Evolutionary conservation across 2,797 vertebrate species (phyloP).

Genomic region (Sitta carolinensis): DNA sequence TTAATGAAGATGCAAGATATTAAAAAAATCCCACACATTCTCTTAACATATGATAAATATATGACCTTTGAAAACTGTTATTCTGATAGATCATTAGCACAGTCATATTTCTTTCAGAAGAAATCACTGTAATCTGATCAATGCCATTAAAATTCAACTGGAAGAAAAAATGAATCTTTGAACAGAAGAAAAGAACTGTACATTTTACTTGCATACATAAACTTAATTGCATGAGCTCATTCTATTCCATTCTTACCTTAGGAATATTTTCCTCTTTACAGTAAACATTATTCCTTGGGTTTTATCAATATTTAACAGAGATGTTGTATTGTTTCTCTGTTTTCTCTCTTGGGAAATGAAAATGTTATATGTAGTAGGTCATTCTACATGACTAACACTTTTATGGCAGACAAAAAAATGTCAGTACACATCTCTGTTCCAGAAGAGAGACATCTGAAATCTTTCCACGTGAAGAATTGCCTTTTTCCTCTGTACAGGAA

Average conservation of each 20-base stretch:
- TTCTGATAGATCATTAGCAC: background rate
- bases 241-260: background rate
- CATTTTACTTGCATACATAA: background rate
- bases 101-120: background rate
- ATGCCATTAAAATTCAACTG: background rate
- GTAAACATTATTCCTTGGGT: background rate
- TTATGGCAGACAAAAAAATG: background rate
- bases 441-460: background rate
- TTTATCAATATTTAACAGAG: conserved; percentile 18
- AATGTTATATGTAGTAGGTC: background rate
- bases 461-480: background rate
- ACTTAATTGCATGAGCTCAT: background rate
- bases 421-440: background rate
- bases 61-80: background rate
- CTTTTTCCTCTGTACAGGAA: background rate
- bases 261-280: background rate
- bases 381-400: background rate
- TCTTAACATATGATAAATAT: background rate
- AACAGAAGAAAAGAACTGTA: background rate
- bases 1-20: background rate
- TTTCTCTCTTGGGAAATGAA: conserved; percentile 4
- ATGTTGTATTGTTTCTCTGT: background rate
- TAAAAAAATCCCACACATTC: background rate
- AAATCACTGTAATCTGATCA: background rate
- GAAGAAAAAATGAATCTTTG: background rate